Conservation (phyloP, 2,888 invertebrate genomes). For the Catocala sponsa region DNA sequence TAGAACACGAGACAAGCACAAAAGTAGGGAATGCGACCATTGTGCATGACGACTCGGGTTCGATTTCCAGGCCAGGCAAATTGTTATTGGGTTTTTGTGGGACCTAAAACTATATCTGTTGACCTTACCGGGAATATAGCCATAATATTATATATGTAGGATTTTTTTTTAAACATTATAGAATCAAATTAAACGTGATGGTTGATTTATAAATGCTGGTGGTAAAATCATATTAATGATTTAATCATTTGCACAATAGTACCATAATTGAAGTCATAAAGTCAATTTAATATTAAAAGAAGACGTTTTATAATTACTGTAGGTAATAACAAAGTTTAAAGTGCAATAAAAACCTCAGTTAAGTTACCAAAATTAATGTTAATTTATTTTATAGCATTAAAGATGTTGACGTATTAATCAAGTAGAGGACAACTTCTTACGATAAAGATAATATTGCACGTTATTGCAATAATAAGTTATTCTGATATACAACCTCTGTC, state of each 20-base stretch:
- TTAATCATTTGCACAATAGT: neutral
- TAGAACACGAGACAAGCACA: too few species aligned
- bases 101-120: too few species aligned
- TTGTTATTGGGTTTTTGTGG: too few species aligned
- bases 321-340: slow-evolving; percentile 10
- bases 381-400: slow-evolving; percentile 11
- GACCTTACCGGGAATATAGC: too few species aligned
- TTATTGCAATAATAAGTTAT: slow-evolving; percentile 8
- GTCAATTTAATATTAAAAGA: neutral
- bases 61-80: too few species aligned
- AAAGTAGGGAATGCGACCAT: too few species aligned
- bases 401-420: slow-evolving; percentile 7
- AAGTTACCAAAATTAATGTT: slow-evolving; percentile 6
- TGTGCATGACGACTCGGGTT: too few species aligned
- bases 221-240: too few species aligned
- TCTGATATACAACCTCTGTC: neutral
- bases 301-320: slow-evolving; percentile 3
- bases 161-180: too few species aligned
- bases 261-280: neutral
- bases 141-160: too few species aligned
- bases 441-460: slow-evolving; percentile 2
- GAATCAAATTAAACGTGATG: too few species aligned
- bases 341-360: slow-evolving; percentile 9
- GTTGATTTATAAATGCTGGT: too few species aligned
- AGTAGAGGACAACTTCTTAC: slow-evolving; percentile 10